phyloP scores from a whole-genome alignment of 2,113 vertebrate species.

The Nymphicus hollandicus region DNA sequence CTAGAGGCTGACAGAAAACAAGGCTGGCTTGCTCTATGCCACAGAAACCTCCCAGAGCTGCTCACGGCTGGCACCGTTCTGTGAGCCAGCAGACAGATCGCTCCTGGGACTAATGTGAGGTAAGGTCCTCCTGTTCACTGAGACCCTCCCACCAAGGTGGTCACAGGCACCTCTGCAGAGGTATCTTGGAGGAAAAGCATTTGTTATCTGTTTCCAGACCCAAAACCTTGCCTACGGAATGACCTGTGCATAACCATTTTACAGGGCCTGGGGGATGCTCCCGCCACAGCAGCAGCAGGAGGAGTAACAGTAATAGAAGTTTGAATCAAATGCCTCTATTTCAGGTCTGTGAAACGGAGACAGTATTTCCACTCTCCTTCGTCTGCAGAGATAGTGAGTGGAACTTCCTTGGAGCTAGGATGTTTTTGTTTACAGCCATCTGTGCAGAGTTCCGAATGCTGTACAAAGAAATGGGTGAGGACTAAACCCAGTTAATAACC shows the following conservation, averaged over 20 bases:
- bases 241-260: background rate
- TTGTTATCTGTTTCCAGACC: background rate
- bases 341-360: background rate
- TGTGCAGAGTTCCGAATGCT: fast-evolving
- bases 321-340: background rate
- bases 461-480: fast-evolving
- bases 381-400: background rate
- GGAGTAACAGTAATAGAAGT: background rate
- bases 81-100: background rate
- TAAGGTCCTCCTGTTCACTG: background rate
- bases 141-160: background rate
- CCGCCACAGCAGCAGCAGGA: background rate
- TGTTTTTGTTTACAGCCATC: background rate
- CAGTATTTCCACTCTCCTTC: background rate
- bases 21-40: background rate
- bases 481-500: background rate
- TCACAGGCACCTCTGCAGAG: background rate
- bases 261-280: background rate
- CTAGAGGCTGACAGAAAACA: background rate
- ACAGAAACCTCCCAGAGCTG: background rate
- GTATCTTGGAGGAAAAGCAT: background rate
- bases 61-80: background rate
- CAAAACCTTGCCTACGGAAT: background rate
- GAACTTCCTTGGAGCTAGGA: background rate
- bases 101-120: fast-evolving